Conservation (phyloP, 2,888 invertebrate species). For the Argynnis bischoffii region DNA sequence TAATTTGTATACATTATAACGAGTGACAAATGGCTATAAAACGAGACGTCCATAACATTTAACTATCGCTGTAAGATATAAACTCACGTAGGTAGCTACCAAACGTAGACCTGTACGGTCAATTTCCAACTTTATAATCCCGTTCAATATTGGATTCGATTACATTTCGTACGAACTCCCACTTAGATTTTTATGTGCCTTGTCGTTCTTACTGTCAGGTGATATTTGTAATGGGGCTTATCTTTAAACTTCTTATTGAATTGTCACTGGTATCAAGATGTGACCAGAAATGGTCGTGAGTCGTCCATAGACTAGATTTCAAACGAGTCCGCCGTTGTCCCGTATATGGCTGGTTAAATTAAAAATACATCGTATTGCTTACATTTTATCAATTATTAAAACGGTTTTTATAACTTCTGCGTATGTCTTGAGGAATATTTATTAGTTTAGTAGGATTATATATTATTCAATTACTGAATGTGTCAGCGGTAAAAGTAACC, state of each 20-base stretch:
- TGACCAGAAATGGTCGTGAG: conserved; percentile 50
- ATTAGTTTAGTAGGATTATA: neutral
- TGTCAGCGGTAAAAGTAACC: neutral
- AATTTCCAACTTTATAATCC: conserved; percentile 45
- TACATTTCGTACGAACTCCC: conserved; percentile 49
- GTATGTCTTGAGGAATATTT: neutral
- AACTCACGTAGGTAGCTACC: conserved; percentile 42
- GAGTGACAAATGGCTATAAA: conserved; percentile 45
- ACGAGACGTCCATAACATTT: conserved; percentile 37
- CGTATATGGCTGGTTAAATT: conserved; percentile 38
- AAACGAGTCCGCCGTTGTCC: conserved; percentile 53
- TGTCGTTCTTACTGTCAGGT: conserved; percentile 55
- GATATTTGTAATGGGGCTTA: conserved; percentile 65
- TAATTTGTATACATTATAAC: conserved; percentile 41
- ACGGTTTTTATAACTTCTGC: neutral
- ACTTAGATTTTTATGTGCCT: conserved; percentile 58
- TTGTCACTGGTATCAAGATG: conserved; percentile 65
- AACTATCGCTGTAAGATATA: conserved; percentile 44
- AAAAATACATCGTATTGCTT: conserved; percentile 23
- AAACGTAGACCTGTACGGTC: conserved; percentile 37
- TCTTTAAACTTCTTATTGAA: conserved; percentile 65
- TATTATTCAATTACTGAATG: neutral
- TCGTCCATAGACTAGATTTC: conserved; percentile 52
- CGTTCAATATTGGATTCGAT: conserved; percentile 47
- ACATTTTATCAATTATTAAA: conserved; percentile 25